Conservation (phyloP, 2,113 vertebrate species). For the Globicephala melas region DNA sequence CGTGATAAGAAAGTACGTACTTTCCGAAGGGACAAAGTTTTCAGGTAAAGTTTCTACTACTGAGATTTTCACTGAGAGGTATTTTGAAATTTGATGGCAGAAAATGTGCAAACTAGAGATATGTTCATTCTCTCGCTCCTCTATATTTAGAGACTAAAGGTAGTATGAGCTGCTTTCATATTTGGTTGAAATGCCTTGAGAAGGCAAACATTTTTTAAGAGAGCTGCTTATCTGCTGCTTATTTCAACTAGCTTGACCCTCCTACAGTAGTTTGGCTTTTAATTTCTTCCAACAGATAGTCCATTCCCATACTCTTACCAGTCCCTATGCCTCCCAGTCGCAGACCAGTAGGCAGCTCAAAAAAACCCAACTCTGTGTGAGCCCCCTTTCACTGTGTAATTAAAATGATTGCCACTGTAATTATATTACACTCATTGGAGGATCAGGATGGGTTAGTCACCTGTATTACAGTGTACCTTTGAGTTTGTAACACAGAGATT, state of each 20-base stretch:
- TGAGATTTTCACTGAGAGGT: slow-evolving; percentile 73
- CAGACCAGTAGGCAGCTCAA: not conserved
- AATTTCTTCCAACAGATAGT: slow-evolving; percentile 46
- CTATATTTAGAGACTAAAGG: slow-evolving; percentile 51
- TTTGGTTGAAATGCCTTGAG: slow-evolving; percentile 45
- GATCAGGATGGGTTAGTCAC: not conserved
- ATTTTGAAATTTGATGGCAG: slow-evolving; percentile 74
- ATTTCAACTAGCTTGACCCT: slow-evolving; percentile 32
- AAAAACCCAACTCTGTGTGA: not conserved
- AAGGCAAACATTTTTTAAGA: slow-evolving; percentile 65
- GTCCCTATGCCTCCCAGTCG: not conserved
- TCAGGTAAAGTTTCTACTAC: slow-evolving; percentile 71
- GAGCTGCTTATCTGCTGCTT: slow-evolving; percentile 47
- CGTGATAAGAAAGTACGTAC: slow-evolving; percentile 77
- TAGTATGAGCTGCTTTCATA: slow-evolving; percentile 41
- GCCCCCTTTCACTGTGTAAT: not conserved
- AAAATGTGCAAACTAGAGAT: slow-evolving; percentile 73
- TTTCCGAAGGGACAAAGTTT: slow-evolving; percentile 78
- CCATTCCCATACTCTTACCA: not conserved
- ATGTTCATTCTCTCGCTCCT: slow-evolving; percentile 52
- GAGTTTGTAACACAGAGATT: not conserved
- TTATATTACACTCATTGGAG: not conserved
- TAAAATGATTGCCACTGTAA: slow-evolving; percentile 7
- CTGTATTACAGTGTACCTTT: not conserved
- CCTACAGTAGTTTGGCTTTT: slow-evolving; percentile 41